phyloP scores from a whole-genome alignment of 2,888 invertebrate species.

The Prostheceraeus crozeri region DNA sequence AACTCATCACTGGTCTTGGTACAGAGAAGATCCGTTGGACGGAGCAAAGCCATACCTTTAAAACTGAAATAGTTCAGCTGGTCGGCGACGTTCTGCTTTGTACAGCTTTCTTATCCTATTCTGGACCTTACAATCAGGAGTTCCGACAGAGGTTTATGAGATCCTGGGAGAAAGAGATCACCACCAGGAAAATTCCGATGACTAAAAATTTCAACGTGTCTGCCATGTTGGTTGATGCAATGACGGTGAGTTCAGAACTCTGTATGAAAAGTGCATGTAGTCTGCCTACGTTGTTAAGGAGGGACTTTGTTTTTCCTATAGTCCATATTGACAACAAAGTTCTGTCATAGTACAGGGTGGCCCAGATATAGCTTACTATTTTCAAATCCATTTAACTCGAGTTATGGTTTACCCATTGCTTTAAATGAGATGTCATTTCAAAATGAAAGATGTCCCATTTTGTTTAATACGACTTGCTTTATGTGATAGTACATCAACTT shows the following conservation, averaged over 20 bases:
- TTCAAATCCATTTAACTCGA: neutral
- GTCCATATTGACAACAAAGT: no score
- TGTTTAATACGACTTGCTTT: no score
- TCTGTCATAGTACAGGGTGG: no score
- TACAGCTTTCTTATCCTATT: constrained; percentile 56
- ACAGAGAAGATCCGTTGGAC: constrained; percentile 56
- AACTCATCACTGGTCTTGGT: constrained; percentile 54
- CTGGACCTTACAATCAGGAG: constrained; percentile 57
- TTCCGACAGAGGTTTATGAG: constrained; percentile 43
- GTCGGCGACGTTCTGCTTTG: constrained; percentile 54
- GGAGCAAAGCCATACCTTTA: constrained; percentile 54
- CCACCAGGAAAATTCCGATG: constrained; percentile 30
- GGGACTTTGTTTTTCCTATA: no score
- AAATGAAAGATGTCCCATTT: no score
- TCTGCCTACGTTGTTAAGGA: no score
- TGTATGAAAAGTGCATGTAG: no score
- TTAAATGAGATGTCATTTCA: no score
- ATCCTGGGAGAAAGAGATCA: constrained; percentile 25
- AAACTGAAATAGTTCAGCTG: constrained; percentile 60
- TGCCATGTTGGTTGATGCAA: constrained; percentile 32
- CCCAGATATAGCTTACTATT: no score
- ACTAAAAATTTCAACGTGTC: constrained; percentile 31
- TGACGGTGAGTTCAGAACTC: neutral
- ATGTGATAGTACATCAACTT: no score
- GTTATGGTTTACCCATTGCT: no score